Evolutionary conservation across 2,888 invertebrate genomes (phyloP).

Genomic region (Xanthostigma xanthostigma): DNA sequence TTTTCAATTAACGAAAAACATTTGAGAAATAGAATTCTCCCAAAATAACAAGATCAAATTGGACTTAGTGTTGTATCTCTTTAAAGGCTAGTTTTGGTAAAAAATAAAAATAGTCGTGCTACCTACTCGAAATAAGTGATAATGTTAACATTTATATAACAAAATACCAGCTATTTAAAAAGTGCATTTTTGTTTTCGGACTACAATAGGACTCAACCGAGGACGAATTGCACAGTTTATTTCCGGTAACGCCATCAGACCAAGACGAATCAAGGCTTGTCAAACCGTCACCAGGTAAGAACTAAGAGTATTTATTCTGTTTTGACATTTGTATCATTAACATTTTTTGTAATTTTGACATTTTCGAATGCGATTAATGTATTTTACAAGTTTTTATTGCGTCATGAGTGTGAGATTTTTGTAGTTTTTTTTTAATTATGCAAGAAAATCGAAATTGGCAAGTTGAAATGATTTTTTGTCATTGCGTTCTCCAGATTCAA

Average conservation of each 20-base stretch:
- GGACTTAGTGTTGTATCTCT: too few species aligned
- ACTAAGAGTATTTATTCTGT: constrained; percentile 3
- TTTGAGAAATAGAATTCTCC: too few species aligned
- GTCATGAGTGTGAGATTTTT: not conserved
- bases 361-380: not conserved
- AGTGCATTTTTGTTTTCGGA: too few species aligned
- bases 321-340: constrained; percentile 4
- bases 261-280: constrained; percentile 43
- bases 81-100: too few species aligned
- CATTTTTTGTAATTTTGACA: constrained; percentile 1
- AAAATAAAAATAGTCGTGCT: too few species aligned
- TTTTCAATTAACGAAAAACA: too few species aligned
- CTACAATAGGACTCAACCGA: constrained; percentile 36
- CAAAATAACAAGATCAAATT: too few species aligned
- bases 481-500: too few species aligned
- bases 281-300: constrained; percentile 51
- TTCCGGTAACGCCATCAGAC: constrained; percentile 29
- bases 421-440: too few species aligned
- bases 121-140: too few species aligned
- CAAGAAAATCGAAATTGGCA: not conserved
- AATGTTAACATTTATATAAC: too few species aligned
- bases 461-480: not conserved
- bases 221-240: constrained; percentile 42
- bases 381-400: not conserved
- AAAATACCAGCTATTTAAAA: too few species aligned